These are phyloP conservation scores for Eriocheir sinensis DNA, from an alignment of 1,140 invertebrate genomes.

Conservation along the genomic window DNA sequence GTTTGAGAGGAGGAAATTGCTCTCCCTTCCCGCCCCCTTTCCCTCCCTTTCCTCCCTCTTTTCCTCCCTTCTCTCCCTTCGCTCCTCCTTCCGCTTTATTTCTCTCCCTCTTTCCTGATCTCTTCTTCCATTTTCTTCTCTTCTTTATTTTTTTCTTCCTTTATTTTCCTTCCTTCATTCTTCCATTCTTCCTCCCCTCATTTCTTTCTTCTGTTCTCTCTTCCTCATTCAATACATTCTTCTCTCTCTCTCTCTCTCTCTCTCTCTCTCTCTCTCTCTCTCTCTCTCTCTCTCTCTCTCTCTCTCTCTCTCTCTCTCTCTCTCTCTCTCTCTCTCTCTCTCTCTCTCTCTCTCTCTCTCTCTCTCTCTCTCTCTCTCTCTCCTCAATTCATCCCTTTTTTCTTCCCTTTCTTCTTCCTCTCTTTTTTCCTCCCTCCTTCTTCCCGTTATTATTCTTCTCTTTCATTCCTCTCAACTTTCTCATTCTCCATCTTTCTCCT, in stretches of 20 bases:
- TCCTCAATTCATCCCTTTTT: neutral
- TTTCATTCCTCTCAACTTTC: neutral
- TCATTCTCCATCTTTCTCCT: neutral
- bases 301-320: conserved; percentile 1
- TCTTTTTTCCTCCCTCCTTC: neutral
- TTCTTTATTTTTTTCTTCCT: neutral
- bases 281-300: neutral
- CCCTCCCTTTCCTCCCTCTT: neutral
- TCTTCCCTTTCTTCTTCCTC: neutral
- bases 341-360: conserved; percentile 61
- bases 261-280: neutral
- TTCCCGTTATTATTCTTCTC: neutral
- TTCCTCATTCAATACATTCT: neutral
- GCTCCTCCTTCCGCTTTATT: neutral
- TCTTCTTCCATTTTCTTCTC: neutral
- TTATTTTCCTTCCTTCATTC: no score
- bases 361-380: conserved; percentile 60
- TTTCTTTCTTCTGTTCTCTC: neutral
- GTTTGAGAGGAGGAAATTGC: neutral
- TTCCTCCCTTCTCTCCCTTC: neutral
- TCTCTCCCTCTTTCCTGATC: neutral
- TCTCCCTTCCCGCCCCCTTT: neutral
- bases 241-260: neutral
- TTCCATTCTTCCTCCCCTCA: no score
- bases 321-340: conserved; percentile 54